phyloP scores from a whole-genome alignment of 2,113 vertebrate species.

The Rhombomys opimus region DNA sequence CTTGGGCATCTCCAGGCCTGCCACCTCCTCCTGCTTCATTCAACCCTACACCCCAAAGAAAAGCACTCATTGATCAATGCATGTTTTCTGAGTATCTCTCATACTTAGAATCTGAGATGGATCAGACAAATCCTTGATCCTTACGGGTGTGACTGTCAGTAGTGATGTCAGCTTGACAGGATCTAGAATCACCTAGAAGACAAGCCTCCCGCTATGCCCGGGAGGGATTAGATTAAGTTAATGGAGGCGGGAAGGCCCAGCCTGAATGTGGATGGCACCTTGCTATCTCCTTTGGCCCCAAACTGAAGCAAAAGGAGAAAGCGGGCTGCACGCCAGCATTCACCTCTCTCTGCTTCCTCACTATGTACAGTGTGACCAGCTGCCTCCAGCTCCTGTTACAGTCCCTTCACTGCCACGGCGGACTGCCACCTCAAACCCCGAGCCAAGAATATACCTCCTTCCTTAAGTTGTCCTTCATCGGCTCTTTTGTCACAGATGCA shows the following conservation, averaged over 20 bases:
- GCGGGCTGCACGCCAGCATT: background rate
- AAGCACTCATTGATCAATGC: background rate
- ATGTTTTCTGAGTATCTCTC: background rate
- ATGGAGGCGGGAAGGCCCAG: background rate
- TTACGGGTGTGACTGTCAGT: rapidly evolving
- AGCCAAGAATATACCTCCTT: background rate
- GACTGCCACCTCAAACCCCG: background rate
- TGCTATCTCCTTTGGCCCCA: rapidly evolving
- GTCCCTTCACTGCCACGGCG: background rate
- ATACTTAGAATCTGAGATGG: background rate
- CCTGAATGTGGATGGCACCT: background rate
- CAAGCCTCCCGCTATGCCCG: background rate
- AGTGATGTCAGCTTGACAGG: no score
- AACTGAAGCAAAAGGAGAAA: background rate
- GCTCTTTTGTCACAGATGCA: background rate
- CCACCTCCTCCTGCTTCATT: background rate
- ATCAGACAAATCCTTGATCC: background rate
- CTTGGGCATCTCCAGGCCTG: background rate
- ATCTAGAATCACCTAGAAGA: background rate
- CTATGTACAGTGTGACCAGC: background rate
- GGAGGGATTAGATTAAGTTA: background rate
- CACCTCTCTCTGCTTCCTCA: background rate
- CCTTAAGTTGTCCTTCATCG: background rate
- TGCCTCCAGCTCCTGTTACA: no score
- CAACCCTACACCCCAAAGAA: no score